Evolutionary conservation across 2,113 vertebrate genomes (phyloP).

Genomic region (Corythornis madagascariensis): DNA sequence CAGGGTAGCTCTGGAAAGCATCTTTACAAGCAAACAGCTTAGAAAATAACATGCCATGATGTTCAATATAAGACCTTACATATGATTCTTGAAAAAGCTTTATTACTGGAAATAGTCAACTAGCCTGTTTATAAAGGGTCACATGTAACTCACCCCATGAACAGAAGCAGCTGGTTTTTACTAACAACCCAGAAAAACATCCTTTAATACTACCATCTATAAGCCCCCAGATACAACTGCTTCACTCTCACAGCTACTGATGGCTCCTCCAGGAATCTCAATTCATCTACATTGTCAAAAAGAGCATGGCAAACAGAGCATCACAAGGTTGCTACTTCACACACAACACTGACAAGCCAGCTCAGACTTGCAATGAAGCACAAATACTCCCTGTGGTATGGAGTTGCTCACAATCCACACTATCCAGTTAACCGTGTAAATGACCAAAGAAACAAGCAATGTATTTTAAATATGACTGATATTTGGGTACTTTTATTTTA

Average conservation of each 20-base stretch:
- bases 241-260: not conserved
- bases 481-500: not conserved
- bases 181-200: not conserved
- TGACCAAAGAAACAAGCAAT: not conserved
- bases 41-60: not conserved
- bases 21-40: not conserved
- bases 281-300: not conserved
- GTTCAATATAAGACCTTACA: not conserved
- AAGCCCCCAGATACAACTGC: rapidly evolving
- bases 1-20: not conserved
- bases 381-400: not conserved
- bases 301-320: not conserved
- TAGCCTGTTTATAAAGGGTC: not conserved
- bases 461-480: not conserved
- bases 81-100: not conserved
- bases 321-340: not conserved
- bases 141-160: not conserved
- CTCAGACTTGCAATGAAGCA: not conserved
- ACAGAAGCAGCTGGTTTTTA: not conserved
- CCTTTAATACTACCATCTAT: not conserved
- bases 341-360: not conserved
- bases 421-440: not conserved
- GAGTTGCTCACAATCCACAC: not conserved
- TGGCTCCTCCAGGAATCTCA: not conserved
- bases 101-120: not conserved